These are phyloP conservation scores for Mycalesis mineus DNA, from an alignment of 2,888 invertebrate genomes.

Conservation along the genomic window DNA sequence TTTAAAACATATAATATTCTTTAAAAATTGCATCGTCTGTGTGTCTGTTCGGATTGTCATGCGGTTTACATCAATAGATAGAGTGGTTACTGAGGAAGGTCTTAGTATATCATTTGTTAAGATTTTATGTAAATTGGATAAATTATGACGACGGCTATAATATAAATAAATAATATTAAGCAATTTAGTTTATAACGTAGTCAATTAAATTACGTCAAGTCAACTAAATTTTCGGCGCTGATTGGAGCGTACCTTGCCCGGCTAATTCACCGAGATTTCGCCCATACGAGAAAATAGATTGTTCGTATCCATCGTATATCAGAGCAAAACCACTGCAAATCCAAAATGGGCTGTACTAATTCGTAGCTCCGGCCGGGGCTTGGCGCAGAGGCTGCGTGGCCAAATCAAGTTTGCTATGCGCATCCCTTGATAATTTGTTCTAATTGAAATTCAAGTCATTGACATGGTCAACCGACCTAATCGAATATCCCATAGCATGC, in stretches of 20 bases:
- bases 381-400: conserved; percentile 52
- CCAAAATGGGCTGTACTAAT: conserved; percentile 35
- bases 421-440: conserved; percentile 79
- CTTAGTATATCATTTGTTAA: too few species aligned
- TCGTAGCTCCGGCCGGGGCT: conserved; percentile 31
- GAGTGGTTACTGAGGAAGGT: too few species aligned
- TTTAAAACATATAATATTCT: too few species aligned
- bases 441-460: conserved; percentile 85
- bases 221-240: conserved; percentile 11
- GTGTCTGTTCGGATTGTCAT: too few species aligned
- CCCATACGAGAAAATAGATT: conserved; percentile 34
- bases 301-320: conserved; percentile 34
- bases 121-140: too few species aligned
- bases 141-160: too few species aligned
- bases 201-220: too few species aligned
- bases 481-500: conserved; percentile 68
- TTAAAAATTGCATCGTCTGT: too few species aligned
- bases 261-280: conserved; percentile 31
- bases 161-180: too few species aligned
- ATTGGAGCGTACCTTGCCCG: conserved; percentile 22
- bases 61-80: too few species aligned
- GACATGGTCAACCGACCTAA: conserved; percentile 78
- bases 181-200: background rate
- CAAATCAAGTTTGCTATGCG: conserved; percentile 71
- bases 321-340: conserved; percentile 34